Base-by-base conservation (phyloP, 2,888 invertebrate species). In the Opisthograptis luteolata region DNA sequence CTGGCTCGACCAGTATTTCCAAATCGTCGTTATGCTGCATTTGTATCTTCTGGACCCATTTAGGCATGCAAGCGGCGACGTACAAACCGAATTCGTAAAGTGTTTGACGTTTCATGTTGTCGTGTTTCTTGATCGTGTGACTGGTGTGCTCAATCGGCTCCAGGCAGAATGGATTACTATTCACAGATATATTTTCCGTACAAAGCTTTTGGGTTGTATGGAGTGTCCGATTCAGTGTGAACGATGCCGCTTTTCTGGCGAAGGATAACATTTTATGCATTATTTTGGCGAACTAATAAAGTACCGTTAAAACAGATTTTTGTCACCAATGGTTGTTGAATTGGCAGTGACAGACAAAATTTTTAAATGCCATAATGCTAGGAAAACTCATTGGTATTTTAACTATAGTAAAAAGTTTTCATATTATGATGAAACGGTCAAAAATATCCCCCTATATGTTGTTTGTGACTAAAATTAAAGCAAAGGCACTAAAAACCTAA, bases 1-100 rank as follows among this genome's bases (percentile, higher is more conserved):
- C 84, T 7, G 89, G 88, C 2, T 76, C 81, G 2, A 81, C 78
- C 0, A 85, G 58, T 32, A 89, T 77, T 58, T 89, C 87, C 31
- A 89, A 56, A 55, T 88, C 79, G 45, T 87, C 89, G 0, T 64
- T 78, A 44, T 84, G 83, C 41, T 87, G 85, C 73, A 89, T 72
- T 64, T 83, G 84, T 13, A 88, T 66, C 58, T 81, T 82, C 55
- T 89, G 89, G 1, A 89, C 86, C 51, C 67, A 89, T 58, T 87
- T 89, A 0, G 89, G 89, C 60, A 88, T 50, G 55, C 88, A 89
- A 1, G 82, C 76, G 1, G 85, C 89, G 0, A 81, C 82, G 55
- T 89, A 89, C 2, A 89, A 59, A 12, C 89, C 89, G 39, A 86
- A 89, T 39, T 88, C 84, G 40, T 89, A 88, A 1, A 88, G 64